Evolutionary conservation across 2,113 vertebrate genomes (phyloP).

Genomic region (Solea senegalensis): DNA sequence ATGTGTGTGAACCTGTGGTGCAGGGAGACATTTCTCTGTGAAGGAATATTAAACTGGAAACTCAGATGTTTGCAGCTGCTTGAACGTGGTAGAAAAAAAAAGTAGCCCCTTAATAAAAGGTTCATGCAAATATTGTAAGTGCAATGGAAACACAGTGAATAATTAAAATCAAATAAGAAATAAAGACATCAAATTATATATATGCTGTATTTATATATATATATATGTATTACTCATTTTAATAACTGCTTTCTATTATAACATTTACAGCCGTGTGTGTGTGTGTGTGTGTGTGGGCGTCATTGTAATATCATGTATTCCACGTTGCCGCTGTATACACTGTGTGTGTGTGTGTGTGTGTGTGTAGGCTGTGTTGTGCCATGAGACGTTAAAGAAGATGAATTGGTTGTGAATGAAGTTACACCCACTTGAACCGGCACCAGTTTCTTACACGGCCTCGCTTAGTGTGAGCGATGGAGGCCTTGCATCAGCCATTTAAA

Average conservation of each 20-base stretch:
- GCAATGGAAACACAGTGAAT: too few species aligned
- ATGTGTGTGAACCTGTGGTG: neutral
- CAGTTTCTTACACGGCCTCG: neutral
- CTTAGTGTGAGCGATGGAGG: conserved; percentile 10
- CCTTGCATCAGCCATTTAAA: conserved; percentile 72
- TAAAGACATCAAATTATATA: too few species aligned
- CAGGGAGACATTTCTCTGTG: neutral
- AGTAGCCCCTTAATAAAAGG: too few species aligned
- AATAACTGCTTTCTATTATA: too few species aligned
- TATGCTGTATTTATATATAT: too few species aligned
- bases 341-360: neutral
- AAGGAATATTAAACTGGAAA: neutral
- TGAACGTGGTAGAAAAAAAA: too few species aligned
- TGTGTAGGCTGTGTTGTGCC: neutral
- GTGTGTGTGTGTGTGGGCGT: too few species aligned
- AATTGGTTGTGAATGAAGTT: neutral
- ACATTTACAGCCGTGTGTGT: too few species aligned
- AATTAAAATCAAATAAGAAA: too few species aligned
- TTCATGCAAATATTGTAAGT: too few species aligned
- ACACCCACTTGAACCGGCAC: conserved; percentile 8
- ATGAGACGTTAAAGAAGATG: conserved; percentile 20
- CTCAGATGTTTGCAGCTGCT: neutral
- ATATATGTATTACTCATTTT: too few species aligned
- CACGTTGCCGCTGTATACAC: neutral
- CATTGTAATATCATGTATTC: neutral